Evolutionary conservation across 2,888 invertebrate species (phyloP), one percentile per base, ranked within the genome.

Genomic region (Monoplex corrugatus): DNA sequence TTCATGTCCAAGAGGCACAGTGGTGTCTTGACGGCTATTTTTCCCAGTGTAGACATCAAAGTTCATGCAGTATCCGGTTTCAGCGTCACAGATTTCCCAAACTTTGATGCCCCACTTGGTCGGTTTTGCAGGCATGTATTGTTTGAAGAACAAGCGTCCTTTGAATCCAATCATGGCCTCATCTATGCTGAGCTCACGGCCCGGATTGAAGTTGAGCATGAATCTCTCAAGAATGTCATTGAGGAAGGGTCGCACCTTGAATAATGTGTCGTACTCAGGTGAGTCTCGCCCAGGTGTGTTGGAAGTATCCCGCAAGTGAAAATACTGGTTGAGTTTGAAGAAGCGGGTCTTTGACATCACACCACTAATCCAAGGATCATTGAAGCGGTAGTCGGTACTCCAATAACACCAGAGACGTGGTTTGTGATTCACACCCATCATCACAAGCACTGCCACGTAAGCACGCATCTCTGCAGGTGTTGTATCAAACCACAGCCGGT

Each of bases 121-220:
- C 40, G 86, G 86, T 35, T 86, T 68, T 2, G 86, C 86, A 10
- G 68, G 86, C 86, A 86, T 86, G 40, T 86, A 86, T 32, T 86
- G 86, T 40, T 68, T 63, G 86, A 86, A 68, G n/a, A 68, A 86
- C 8, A 86, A 10, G 13, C 86, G 13, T 19, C 86, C 86, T 40
- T 86, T 86, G 86, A 68, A 86, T 6, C 86, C 86, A 35, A 86
- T 86, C 86, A 86, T 86, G 0, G 86, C 86, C n/a, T 86, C 86
- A 32, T 86, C 63, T 5, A 50, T 50, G 84, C 84, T 84, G 0
- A 84, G 84, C 8, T 80, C 43, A 43, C 68, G 40, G 10, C 86
- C 86, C 16, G 86, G 86, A n/a, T n/a, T 28, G 32, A 5, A 86
- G 6, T 35, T 86, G 28, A 40, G 5, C 57, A 68, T 44, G 68